phyloP scores from a whole-genome alignment of 1,140 invertebrate species.

The Lasioglossum albipes region DNA sequence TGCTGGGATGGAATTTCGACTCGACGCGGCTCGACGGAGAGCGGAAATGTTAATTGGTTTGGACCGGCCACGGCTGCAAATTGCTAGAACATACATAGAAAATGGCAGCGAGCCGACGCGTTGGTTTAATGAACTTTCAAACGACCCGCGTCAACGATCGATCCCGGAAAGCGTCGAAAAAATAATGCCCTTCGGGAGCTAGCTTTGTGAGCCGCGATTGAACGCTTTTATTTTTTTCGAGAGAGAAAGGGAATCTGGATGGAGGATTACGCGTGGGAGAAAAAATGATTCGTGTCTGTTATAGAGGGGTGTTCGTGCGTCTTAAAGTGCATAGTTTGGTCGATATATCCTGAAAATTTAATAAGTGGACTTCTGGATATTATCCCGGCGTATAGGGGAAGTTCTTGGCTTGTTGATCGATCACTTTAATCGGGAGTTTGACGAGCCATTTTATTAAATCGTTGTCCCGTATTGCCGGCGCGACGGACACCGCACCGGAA shows the following conservation, averaged over 20 bases:
- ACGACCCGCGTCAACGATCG: neutral
- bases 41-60: slow-evolving; percentile 3
- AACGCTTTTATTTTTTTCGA: too few species aligned
- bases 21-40: neutral
- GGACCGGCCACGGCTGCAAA: neutral
- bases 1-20: slow-evolving; percentile 25
- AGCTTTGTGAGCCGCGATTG: neutral
- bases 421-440: neutral
- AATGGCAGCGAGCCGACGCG: neutral
- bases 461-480: neutral
- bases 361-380: too few species aligned
- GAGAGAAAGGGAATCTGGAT: too few species aligned
- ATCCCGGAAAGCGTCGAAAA: neutral
- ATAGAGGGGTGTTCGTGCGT: too few species aligned
- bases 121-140: neutral
- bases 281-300: too few species aligned
- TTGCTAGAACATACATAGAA: neutral
- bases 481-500: neutral
- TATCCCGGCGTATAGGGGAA: too few species aligned
- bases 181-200: neutral
- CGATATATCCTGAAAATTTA: too few species aligned
- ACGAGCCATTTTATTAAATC: slow-evolving; percentile 11
- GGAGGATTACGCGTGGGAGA: too few species aligned
- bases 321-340: too few species aligned
- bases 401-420: too few species aligned